Conservation (phyloP, 2,888 invertebrate genomes). For the Lepidochitona cinerea region DNA sequence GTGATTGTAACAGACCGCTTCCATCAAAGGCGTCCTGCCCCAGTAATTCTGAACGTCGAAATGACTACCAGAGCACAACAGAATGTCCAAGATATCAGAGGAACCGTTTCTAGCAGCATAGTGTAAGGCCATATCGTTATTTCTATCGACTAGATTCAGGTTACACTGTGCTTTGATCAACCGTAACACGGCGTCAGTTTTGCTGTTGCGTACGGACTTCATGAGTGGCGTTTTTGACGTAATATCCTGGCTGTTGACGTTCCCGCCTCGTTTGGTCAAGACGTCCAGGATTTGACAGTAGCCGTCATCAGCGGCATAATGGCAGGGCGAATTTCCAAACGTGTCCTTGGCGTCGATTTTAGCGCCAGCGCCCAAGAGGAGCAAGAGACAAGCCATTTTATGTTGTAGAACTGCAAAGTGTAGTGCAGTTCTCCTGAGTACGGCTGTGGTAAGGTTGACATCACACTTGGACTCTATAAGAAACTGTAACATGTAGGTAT, state of each 20-base stretch:
- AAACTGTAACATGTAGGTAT: constrained; percentile 67
- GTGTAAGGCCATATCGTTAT: constrained; percentile 69
- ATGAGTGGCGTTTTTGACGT: constrained; percentile 70
- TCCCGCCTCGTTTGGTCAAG: constrained; percentile 62
- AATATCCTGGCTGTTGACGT: constrained; percentile 68
- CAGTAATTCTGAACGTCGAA: constrained; percentile 70
- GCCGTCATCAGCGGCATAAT: constrained; percentile 70
- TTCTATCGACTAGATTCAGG: constrained; percentile 67
- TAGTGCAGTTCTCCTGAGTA: constrained; percentile 66
- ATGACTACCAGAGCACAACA: constrained; percentile 64
- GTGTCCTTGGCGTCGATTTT: constrained; percentile 69
- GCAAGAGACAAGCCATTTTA: constrained; percentile 69
- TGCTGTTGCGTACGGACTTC: constrained; percentile 70
- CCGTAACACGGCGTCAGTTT: constrained; percentile 66
- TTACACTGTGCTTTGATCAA: constrained; percentile 62
- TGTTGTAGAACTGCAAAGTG: constrained; percentile 70
- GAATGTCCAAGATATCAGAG: constrained; percentile 63
- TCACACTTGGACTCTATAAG: constrained; percentile 67
- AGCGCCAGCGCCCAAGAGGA: constrained; percentile 66
- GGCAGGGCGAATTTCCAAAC: constrained; percentile 69
- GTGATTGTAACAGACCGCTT: constrained; percentile 70
- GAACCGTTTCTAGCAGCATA: constrained; percentile 69
- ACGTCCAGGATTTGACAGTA: constrained; percentile 67
- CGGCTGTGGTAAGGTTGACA: constrained; percentile 67
- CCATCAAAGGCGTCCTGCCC: constrained; percentile 70